A percentile compares a stretch with the other conserved stretches of the same genome.
Evolutionary conservation across 2,113 vertebrate species (phyloP).

Genomic region (Geococcyx californianus): DNA sequence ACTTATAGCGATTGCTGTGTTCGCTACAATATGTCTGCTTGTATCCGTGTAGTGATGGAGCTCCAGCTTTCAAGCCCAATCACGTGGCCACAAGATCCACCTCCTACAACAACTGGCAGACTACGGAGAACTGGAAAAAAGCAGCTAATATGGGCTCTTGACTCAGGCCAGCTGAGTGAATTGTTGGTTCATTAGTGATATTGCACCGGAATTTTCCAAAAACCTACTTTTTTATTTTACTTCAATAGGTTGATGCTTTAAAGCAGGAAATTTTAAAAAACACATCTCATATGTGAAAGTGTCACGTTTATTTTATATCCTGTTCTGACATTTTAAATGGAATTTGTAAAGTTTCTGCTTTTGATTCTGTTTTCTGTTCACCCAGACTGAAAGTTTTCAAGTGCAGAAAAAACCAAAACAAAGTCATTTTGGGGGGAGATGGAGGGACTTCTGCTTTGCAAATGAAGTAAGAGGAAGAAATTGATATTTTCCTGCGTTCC

Average conservation of each 20-base stretch:
- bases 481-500: background rate
- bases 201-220: background rate
- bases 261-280: background rate
- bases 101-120: background rate
- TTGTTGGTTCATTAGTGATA: background rate
- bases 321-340: background rate
- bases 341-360: background rate
- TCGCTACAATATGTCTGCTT: background rate
- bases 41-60: background rate
- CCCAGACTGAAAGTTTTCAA: background rate
- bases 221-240: background rate
- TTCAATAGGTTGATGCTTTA: background rate
- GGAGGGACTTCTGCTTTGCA: background rate
- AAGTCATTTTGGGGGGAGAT: background rate
- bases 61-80: background rate
- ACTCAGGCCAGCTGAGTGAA: background rate
- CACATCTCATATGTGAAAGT: background rate
- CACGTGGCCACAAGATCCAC: background rate
- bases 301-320: background rate
- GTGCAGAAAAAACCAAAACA: background rate
- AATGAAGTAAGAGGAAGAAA: background rate
- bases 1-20: background rate
- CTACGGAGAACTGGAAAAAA: background rate
- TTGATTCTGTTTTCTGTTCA: background rate
- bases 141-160: background rate